phyloP scores from a whole-genome alignment of 1,140 invertebrate genomes.

The Steinernema khuongi region DNA sequence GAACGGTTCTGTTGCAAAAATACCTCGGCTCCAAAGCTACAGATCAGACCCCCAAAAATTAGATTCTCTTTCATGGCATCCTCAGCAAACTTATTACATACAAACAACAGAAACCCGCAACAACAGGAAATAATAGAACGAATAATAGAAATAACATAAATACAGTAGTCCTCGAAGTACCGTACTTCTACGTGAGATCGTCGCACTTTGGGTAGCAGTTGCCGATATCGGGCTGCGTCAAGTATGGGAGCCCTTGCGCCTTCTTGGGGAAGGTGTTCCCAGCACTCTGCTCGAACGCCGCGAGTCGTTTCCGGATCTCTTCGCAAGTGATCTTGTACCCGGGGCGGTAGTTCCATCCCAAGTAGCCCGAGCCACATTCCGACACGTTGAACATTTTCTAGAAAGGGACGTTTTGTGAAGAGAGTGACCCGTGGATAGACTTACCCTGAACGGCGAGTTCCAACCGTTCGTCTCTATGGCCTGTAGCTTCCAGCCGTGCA shows the following conservation, averaged over 20 bases:
- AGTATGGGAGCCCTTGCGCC: constrained; percentile 34
- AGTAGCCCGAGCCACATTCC: constrained; percentile 28
- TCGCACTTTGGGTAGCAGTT: constrained; percentile 44
- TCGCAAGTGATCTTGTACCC: constrained; percentile 20
- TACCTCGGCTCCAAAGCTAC: no score
- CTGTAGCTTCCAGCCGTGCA: constrained; percentile 38
- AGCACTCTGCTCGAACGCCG: constrained; percentile 33
- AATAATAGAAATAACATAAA: constrained; percentile 6
- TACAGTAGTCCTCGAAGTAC: constrained; percentile 10
- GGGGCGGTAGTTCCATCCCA: constrained; percentile 36
- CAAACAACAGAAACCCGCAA: no score
- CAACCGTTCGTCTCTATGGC: constrained; percentile 29
- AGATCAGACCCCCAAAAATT: no score
- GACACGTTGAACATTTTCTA: constrained; percentile 34
- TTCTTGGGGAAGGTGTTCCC: constrained; percentile 39
- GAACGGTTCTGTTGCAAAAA: no score
- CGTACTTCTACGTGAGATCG: constrained; percentile 20
- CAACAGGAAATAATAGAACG: no score
- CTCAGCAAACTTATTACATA: no score
- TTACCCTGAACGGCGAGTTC: constrained; percentile 34
- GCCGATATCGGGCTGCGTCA: constrained; percentile 36
- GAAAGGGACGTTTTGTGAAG: constrained; percentile 6
- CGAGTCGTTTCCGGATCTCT: constrained; percentile 23
- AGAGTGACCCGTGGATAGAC: neutral
- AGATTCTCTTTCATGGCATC: neutral